These are phyloP conservation scores for Tinamus guttatus DNA, from an alignment of 2,113 vertebrate species.

Conservation along the genomic window DNA sequence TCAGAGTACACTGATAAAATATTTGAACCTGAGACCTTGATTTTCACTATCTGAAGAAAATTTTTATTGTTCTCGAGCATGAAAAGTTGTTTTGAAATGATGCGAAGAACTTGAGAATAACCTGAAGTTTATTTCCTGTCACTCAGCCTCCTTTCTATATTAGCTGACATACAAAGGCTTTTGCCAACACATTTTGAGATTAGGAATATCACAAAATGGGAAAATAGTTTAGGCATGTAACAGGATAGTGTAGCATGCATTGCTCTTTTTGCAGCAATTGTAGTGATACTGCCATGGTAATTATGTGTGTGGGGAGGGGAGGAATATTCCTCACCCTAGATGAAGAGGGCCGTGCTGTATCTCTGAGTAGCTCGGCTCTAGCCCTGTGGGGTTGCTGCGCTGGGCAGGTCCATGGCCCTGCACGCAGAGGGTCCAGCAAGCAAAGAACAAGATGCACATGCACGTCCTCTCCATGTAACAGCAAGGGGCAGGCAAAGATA, in stretches of 20 bases:
- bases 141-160: neutral
- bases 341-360: too few species aligned
- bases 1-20: neutral
- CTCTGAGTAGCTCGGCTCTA: too few species aligned
- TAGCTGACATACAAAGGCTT: neutral
- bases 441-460: rapidly evolving
- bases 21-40: neutral
- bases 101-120: neutral
- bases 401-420: too few species aligned
- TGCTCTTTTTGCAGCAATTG: neutral
- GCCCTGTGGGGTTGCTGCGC: too few species aligned
- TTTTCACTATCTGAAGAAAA: neutral
- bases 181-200: neutral
- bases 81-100: neutral
- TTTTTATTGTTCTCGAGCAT: neutral
- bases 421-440: neutral
- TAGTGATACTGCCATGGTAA: neutral
- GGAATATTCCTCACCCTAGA: neutral
- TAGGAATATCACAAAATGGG: neutral
- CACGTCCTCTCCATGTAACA: rapidly evolving
- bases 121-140: neutral
- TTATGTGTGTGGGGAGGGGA: too few species aligned
- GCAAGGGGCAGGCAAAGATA: neutral
- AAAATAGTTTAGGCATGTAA: rapidly evolving
- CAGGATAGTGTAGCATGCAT: neutral